phyloP scores from a whole-genome alignment of 1,140 invertebrate species.

The Cherax destructor region DNA sequence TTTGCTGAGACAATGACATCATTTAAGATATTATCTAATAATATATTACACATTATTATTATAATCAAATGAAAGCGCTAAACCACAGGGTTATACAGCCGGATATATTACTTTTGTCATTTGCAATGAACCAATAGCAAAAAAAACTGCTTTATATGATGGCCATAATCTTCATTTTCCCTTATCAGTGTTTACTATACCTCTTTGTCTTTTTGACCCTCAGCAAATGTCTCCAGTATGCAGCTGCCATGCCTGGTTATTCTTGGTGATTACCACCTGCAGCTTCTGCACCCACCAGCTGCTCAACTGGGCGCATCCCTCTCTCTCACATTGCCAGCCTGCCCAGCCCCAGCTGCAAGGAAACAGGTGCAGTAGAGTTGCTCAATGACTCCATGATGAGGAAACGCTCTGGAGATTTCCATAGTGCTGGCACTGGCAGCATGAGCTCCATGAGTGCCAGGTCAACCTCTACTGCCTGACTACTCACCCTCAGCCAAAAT shows the following conservation, averaged over 20 bases:
- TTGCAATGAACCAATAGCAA: too few species aligned
- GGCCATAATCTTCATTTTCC: too few species aligned
- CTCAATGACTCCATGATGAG: not conserved
- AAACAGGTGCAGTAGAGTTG: slow-evolving; percentile 39
- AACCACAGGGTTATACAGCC: too few species aligned
- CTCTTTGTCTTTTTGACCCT: slow-evolving; percentile 3
- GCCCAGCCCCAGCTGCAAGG: slow-evolving; percentile 42
- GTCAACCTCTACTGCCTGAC: not conserved
- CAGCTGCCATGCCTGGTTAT: slow-evolving; percentile 38
- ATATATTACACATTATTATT: too few species aligned
- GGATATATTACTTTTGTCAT: too few species aligned
- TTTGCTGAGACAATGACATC: too few species aligned
- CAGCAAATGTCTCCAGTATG: slow-evolving; percentile 46
- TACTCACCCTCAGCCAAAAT: not conserved
- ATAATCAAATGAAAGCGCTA: too few species aligned
- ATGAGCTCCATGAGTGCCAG: not conserved
- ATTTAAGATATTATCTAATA: too few species aligned
- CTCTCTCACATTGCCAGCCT: slow-evolving; percentile 33
- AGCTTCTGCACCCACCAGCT: slow-evolving; percentile 9
- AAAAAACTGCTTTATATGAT: too few species aligned
- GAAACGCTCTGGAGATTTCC: not conserved
- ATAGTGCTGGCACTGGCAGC: not conserved
- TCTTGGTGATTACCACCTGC: slow-evolving; percentile 28
- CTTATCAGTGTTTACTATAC: too few species aligned
- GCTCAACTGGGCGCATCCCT: not conserved